These are phyloP conservation scores for Sycobia sp. DNA, from an alignment of 1,140 invertebrate genomes.

Conservation along the genomic window DNA sequence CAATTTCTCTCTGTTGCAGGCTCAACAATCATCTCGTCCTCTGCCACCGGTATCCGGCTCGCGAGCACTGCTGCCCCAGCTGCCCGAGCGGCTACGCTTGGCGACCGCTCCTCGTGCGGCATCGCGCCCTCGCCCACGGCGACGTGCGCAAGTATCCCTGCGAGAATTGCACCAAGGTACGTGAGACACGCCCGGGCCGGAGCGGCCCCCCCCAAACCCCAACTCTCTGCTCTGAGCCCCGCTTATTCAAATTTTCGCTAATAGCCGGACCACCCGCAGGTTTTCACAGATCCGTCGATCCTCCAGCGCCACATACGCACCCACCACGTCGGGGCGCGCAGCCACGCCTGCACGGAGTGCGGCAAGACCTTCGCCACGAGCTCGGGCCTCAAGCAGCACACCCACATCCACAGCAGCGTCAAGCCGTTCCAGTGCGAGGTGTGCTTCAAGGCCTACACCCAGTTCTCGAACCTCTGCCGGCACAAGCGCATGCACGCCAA, in stretches of 20 bases:
- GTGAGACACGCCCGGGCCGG: not conserved
- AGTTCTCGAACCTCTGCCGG: constrained; percentile 98
- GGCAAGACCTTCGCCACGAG: constrained; percentile 98
- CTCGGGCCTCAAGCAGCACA: constrained; percentile 98
- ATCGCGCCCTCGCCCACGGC: constrained; percentile 80
- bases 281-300: constrained; percentile 94
- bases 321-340: constrained; percentile 89
- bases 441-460: constrained; percentile 93
- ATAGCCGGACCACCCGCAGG: constrained; percentile 64
- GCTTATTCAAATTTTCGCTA: constrained; percentile 52
- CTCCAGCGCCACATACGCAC: constrained; percentile 94
- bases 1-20: constrained; percentile 73
- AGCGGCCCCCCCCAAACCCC: constrained; percentile 5
- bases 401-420: constrained; percentile 97
- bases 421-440: constrained; percentile 98
- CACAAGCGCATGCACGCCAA: constrained; percentile 98
- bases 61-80: constrained; percentile 82
- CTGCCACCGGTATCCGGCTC: constrained; percentile 75
- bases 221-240: constrained; percentile 22
- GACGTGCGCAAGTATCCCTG: constrained; percentile 84
- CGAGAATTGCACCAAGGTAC: constrained; percentile 90
- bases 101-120: constrained; percentile 80
- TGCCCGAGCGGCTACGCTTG: constrained; percentile 84
- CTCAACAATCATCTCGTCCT: constrained; percentile 81
- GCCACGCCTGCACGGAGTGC: constrained; percentile 95